These are phyloP conservation scores for Caenorhabditis doughertyi DNA, from an alignment of 2,888 invertebrate species.

Conservation along the genomic window DNA sequence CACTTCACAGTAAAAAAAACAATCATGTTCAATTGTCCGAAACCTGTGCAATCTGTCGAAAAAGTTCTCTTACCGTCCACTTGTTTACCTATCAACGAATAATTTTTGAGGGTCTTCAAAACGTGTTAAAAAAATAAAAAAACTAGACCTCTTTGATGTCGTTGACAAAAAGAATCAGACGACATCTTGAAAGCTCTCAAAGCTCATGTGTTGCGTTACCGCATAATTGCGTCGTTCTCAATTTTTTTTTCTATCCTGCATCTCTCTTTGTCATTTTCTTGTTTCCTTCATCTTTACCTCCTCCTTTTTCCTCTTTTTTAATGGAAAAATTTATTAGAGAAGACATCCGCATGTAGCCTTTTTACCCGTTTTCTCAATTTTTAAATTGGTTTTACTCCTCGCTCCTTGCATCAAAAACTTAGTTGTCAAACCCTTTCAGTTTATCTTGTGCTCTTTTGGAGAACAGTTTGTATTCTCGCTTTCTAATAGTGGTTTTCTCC, in stretches of 20 bases:
- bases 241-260: constrained; percentile 17
- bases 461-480: constrained; percentile 41
- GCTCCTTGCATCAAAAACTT: background rate
- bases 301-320: background rate
- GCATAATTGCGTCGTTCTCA: constrained; percentile 61
- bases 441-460: background rate
- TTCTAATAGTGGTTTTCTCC: constrained; percentile 64
- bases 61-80: constrained; percentile 10
- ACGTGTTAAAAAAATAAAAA: no score
- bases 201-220: constrained; percentile 52
- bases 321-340: constrained; percentile 9
- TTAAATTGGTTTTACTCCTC: background rate
- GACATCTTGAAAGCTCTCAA: constrained; percentile 62
- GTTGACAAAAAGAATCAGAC: constrained; percentile 43
- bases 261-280: constrained; percentile 19
- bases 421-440: constrained; percentile 55
- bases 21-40: constrained; percentile 32
- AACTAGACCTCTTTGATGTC: constrained; percentile 13
- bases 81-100: constrained; percentile 49
- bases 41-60: constrained; percentile 10
- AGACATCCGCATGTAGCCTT: constrained; percentile 28
- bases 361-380: constrained; percentile 1
- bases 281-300: constrained; percentile 12
- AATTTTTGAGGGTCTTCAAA: constrained; percentile 28
- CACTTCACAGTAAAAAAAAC: constrained; percentile 9